Conservation (phyloP, 2,888 invertebrate species). For the Drosophila mulleri region DNA sequence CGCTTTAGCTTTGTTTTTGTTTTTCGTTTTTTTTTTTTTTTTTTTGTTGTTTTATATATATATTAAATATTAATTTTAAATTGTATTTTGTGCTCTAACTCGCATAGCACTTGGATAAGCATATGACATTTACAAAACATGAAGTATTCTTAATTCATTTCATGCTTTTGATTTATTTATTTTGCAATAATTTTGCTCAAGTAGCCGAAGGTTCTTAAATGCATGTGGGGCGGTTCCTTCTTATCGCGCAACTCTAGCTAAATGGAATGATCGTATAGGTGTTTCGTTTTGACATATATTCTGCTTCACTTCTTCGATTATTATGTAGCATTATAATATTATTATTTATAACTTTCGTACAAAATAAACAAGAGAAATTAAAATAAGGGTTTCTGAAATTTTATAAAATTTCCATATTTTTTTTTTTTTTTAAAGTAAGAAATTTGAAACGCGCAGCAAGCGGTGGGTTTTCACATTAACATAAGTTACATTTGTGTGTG, state of each 20-base stretch:
- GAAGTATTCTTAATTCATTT: not conserved
- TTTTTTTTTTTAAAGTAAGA: conserved; percentile 40
- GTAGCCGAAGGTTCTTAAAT: conserved; percentile 75
- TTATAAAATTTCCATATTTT: not conserved
- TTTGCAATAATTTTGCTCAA: conserved; percentile 39
- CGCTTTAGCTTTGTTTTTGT: conserved; percentile 41
- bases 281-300: conserved; percentile 48
- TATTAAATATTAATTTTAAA: conserved; percentile 44
- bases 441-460: conserved; percentile 72
- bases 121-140: conserved; percentile 57
- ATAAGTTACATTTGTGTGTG: conserved; percentile 36
- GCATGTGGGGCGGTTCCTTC: conserved; percentile 62
- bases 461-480: conserved; percentile 72
- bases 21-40: conserved; percentile 7
- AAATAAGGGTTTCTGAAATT: not conserved
- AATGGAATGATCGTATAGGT: conserved; percentile 82
- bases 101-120: conserved; percentile 20
- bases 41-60: not conserved
- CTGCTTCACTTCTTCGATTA: conserved; percentile 21
- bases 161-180: not conserved
- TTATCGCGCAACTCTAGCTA: conserved; percentile 64
- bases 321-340: conserved; percentile 5
- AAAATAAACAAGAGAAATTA: conserved; percentile 24
- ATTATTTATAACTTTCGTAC: conserved; percentile 37
- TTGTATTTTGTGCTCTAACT: conserved; percentile 33